phyloP scores from a whole-genome alignment of 2,113 vertebrate genomes.

The Neopipo cinnamomea region DNA sequence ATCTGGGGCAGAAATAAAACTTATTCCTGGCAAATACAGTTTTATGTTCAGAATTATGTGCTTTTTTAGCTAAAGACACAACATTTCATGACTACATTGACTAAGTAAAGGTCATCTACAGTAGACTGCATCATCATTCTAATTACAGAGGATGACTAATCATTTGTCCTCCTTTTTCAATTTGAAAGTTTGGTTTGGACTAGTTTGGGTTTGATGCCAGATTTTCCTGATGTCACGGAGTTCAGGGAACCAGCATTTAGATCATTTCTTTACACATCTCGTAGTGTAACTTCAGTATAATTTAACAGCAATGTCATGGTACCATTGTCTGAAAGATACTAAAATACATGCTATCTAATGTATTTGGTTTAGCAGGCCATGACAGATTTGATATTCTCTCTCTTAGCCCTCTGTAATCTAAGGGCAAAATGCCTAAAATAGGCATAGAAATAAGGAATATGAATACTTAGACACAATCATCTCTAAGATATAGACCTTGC shows the following conservation, averaged over 20 bases:
- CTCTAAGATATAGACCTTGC: neutral
- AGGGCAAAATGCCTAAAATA: neutral
- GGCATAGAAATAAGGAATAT: rapidly evolving
- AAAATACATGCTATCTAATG: neutral
- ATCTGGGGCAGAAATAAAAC: neutral
- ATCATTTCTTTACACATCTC: neutral
- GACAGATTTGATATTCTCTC: neutral
- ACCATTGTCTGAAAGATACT: neutral
- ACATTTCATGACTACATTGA: neutral
- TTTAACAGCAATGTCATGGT: neutral
- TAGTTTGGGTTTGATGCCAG: neutral
- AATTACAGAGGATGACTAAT: neutral
- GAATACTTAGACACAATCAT: neutral
- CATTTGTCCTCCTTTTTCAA: neutral
- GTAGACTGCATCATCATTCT: neutral
- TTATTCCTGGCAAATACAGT: neutral
- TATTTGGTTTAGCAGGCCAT: neutral
- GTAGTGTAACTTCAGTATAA: neutral
- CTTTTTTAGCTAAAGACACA: neutral
- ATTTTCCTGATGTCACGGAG: neutral
- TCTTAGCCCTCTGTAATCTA: neutral
- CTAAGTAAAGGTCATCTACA: neutral
- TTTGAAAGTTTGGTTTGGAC: neutral
- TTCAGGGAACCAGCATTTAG: neutral
- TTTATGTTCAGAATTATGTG: neutral